phyloP scores from a whole-genome alignment of 2,888 invertebrate species.

The Dichetophora obliterata region DNA sequence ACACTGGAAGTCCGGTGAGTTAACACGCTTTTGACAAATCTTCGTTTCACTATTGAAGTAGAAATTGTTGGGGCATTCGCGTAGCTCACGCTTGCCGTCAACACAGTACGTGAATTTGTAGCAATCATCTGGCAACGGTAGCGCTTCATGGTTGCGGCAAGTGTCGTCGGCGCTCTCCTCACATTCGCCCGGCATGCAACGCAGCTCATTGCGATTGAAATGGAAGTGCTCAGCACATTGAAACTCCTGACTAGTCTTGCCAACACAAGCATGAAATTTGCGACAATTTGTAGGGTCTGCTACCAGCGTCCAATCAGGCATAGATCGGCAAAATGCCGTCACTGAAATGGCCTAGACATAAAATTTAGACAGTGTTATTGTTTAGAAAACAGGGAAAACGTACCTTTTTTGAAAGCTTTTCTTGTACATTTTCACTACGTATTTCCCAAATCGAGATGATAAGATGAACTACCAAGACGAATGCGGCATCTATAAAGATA shows the following conservation, averaged over 20 bases:
- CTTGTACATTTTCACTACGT: not conserved
- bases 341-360: not conserved
- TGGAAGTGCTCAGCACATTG: slow-evolving; percentile 50
- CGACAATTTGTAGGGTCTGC: slow-evolving; percentile 50
- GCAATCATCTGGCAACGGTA: slow-evolving; percentile 43
- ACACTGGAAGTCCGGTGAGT: slow-evolving; percentile 46
- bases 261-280: slow-evolving; percentile 54
- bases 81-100: slow-evolving; percentile 43
- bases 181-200: slow-evolving; percentile 49
- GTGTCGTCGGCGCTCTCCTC: slow-evolving; percentile 21
- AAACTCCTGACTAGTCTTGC: slow-evolving; percentile 46
- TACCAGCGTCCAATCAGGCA: slow-evolving; percentile 46
- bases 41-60: slow-evolving; percentile 50
- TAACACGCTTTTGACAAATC: slow-evolving; percentile 47
- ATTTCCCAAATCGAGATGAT: not conserved
- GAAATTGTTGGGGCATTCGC: slow-evolving; percentile 48
- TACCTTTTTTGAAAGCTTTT: not conserved
- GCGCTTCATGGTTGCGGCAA: slow-evolving; percentile 36
- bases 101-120: slow-evolving; percentile 48
- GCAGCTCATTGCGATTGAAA: slow-evolving; percentile 45
- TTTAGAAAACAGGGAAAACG: not conserved
- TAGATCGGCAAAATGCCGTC: slow-evolving; percentile 28
- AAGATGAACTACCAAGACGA: not conserved
- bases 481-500: not conserved
- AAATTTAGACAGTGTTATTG: not conserved